Conservation (phyloP, 2,113 vertebrate species). For the Bubo blakistoni region DNA sequence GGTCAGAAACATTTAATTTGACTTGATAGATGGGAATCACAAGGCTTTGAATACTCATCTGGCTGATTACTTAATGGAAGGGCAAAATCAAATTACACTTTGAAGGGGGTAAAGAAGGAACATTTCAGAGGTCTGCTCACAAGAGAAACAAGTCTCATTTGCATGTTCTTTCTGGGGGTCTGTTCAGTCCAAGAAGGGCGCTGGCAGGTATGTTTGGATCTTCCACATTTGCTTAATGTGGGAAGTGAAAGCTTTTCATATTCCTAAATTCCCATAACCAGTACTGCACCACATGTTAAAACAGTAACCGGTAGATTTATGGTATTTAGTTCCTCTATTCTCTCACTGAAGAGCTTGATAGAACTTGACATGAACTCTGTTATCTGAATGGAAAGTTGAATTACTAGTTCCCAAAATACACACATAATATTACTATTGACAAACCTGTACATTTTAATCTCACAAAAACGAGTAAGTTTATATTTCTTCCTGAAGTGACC, state of each 20-base stretch:
- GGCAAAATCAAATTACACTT: neutral
- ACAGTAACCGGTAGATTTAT: neutral
- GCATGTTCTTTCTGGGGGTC: neutral
- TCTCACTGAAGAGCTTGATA: neutral
- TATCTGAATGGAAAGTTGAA: neutral
- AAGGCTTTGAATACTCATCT: constrained; percentile 9
- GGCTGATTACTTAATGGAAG: constrained; percentile 16
- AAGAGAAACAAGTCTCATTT: neutral
- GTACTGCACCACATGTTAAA: neutral
- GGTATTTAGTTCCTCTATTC: neutral
- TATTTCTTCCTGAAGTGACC: neutral
- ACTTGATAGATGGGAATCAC: constrained; percentile 38
- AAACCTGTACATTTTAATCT: neutral
- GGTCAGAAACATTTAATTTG: constrained; percentile 41
- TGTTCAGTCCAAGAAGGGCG: neutral
- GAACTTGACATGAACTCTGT: neutral
- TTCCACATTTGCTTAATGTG: neutral
- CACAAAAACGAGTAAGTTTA: neutral
- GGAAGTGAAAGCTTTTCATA: neutral
- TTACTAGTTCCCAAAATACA: neutral
- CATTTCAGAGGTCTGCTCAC: neutral
- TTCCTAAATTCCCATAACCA: neutral
- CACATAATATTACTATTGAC: neutral
- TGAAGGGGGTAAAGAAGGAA: neutral
- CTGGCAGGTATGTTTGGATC: neutral